Evolutionary conservation across 1,140 invertebrate species (phyloP), one percentile per base, ranked within the genome.

Genomic region (Daktulosphaira vitifoliae): DNA sequence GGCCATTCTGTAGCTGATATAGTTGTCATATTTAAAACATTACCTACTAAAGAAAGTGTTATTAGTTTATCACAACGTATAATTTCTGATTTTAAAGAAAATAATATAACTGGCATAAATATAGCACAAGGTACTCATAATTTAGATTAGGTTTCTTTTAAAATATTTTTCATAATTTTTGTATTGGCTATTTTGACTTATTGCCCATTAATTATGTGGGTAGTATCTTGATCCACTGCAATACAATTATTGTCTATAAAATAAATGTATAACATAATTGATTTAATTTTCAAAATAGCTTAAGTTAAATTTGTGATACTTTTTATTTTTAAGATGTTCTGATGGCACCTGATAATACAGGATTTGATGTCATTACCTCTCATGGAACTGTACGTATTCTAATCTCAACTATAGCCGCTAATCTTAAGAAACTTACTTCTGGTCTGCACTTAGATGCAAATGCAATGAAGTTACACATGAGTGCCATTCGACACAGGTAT

Each of bases 11-110:
- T 95, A 0, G 96, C 95, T 18, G 95, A 98, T 74, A 88, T 98
- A 70, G 94, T 98, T 4, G 92, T 98, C 9, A 96, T 98, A 70
- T 80, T 99, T n/a, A 98, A 98, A 80, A 97, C 95, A 1, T 75
- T 98, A 44, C 96, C 96, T 1, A 97, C 94, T 13, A 90, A 90
- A 73, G 94, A 97, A 73, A 90, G 93, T 5, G 90, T 97, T 0
- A 88, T 62, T 3, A 18, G 25, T 15, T 22, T 62, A 93, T 73
- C 56, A 4, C 56, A 62, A 6, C 25, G 56, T 29, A 62, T 62
- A 26, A 62, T 62, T 11, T 13, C 39, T 3, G 56, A 62, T 46
- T 62, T 62, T 4, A 62, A 18, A 46, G 56, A 62, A 62, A 62
- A 37, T 13, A 29, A 48, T 33, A 37, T 39, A 2, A 62, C 56